Evolutionary conservation across 2,888 invertebrate genomes (phyloP), one percentile per base, ranked within the genome.

Genomic region (Malthinus seriepunctatus): DNA sequence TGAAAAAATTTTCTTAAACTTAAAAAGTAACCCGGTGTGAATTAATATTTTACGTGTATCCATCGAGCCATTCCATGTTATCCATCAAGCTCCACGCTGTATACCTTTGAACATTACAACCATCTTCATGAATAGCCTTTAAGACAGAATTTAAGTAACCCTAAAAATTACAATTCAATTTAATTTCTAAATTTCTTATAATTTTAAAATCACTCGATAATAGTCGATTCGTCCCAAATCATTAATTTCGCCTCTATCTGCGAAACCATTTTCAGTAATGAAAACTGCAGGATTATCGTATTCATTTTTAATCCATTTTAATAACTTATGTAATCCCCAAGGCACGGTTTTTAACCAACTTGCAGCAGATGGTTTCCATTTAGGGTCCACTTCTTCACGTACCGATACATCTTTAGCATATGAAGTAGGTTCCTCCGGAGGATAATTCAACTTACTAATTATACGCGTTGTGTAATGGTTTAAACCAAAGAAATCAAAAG

Each of bases 61-160:
- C 93, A 39, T 83, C 80, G 57, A 81, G 81, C 92, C 92, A 93
- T 74, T 93, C 92, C 75, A 88, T 90, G 71, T 90, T 90, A 70
- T 94, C 93, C 77, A 93, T 82, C 10, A 93, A 76, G 63, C 88
- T 88, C 91, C 92, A 92, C 52, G 86, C 84, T 0, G 88, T 84
- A 71, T 91, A 93, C 0, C 87, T 89, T 7, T 79, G 72, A 0
- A 89, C 82, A 48, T 80, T 79, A 62, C 85, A 86, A 0, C 82
- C 81, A 71, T 88, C 86, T 34, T 81, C 78, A 0, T 71, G 65
- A 0, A 87, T 69, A 0, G 85, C 84, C 1, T 75, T 67, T 39
- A 81, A 76, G 10, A 85, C 50, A 0, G 80, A 71, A 12, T 78
- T 74, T 9, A 86, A 68, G 65, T 85, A 83, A 0, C 76, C 72